Evolutionary conservation across 2,888 invertebrate genomes (phyloP), one percentile per base, ranked within the genome.

Genomic region (Cremastinae sp.): DNA sequence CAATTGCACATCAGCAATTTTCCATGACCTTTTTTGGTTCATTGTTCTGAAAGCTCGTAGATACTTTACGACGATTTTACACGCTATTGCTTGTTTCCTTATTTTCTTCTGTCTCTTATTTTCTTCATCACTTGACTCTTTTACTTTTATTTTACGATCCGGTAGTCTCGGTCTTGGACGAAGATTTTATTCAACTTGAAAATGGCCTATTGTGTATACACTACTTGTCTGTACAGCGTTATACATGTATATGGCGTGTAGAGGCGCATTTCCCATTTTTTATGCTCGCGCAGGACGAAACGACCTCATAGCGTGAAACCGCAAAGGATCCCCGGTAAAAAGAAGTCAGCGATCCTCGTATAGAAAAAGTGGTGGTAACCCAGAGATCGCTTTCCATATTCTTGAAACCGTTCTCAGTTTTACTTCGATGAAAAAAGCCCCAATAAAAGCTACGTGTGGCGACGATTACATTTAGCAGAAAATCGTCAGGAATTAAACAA

Each of bases 111-210:
- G n/a, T n/a, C n/a, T n/a, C n/a, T n/a, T n/a, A n/a, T n/a, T n/a
- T n/a, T n/a, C n/a, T n/a, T n/a, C n/a, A n/a, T n/a, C n/a, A n/a
- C n/a, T n/a, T n/a, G n/a, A n/a, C n/a, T n/a, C n/a, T n/a, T n/a
- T n/a, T n/a, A n/a, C n/a, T 75, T 75, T 66, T 70, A 77, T 74
- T 75, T 78, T 75, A 78, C 49, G 66, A 62, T 59, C 41, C 5
- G 12, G 56, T 18, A 38, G 75, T 16, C 75, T 71, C 71, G 54
- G 70, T 71, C 71, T 56, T 71, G 14, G 53, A 65, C 65, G 65
- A 12, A 61, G 77, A 83, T 83, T 85, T 81, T 82, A 86, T 85
- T 86, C 80, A 81, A 80, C 82, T 78, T 77, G 78, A 84, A 80
- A 79, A 77, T 20, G 14, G 45, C n/a, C 10, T 5, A 34, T 61